phyloP scores from a whole-genome alignment of 1,140 invertebrate species.

The Diabrotica virgifera region DNA sequence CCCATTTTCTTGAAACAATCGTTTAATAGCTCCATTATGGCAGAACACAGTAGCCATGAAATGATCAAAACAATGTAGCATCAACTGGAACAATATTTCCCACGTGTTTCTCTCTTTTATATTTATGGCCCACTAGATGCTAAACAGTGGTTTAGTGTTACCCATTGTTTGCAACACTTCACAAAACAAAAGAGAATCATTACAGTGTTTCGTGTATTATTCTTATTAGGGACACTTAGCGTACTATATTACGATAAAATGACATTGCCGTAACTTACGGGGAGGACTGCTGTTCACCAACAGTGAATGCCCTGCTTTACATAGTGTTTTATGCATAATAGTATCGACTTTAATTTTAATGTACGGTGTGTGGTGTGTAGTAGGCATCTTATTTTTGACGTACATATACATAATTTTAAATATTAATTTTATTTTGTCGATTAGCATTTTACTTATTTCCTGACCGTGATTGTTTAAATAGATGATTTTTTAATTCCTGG shows the following conservation, averaged over 20 bases:
- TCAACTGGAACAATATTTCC: slow-evolving; percentile 25
- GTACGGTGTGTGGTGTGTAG: too few species aligned
- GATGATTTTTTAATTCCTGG: too few species aligned
- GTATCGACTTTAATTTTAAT: too few species aligned
- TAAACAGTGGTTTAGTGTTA: slow-evolving; percentile 40
- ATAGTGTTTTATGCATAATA: too few species aligned
- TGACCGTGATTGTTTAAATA: too few species aligned
- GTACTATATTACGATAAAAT: slow-evolving; percentile 1
- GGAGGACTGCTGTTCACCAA: too few species aligned
- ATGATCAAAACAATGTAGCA: slow-evolving; percentile 24
- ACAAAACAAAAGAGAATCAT: slow-evolving; percentile 41
- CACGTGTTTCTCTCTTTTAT: slow-evolving; percentile 28
- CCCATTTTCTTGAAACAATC: slow-evolving; percentile 4
- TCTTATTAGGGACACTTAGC: background rate
- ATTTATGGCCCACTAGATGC: slow-evolving; percentile 34
- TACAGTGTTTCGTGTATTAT: slow-evolving; percentile 40
- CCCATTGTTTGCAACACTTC: slow-evolving; percentile 38
- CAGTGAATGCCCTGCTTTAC: too few species aligned
- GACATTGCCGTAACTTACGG: too few species aligned
- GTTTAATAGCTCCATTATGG: slow-evolving; percentile 19
- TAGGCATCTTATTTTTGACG: too few species aligned
- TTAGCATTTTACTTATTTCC: too few species aligned
- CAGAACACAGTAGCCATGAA: slow-evolving; percentile 16
- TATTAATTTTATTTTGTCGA: too few species aligned
- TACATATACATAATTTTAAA: too few species aligned